Evolutionary conservation across 2,113 vertebrate species (phyloP).

Genomic region (Grallaria varia): DNA sequence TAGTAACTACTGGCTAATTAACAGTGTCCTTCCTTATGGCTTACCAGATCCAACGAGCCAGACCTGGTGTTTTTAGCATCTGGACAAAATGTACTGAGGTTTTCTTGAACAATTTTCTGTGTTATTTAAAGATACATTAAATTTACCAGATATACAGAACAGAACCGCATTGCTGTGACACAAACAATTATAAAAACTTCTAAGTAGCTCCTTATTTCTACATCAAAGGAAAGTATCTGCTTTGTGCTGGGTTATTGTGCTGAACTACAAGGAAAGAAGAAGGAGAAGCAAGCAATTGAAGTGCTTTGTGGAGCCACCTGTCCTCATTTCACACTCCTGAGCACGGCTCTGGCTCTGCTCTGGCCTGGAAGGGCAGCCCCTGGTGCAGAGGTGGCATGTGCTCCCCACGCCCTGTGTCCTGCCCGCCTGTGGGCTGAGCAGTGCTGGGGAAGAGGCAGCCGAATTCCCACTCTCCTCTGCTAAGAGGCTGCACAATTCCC

Average conservation of each 20-base stretch:
- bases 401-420: rapidly evolving
- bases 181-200: background rate
- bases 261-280: background rate
- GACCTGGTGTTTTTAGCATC: background rate
- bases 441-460: rapidly evolving
- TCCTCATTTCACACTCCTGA: background rate
- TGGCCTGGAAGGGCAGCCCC: background rate
- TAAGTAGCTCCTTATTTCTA: background rate
- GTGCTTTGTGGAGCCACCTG: background rate
- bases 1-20: conserved; percentile 48
- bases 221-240: background rate
- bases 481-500: background rate
- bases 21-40: conserved; percentile 33
- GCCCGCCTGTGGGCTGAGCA: too few species aligned
- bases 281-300: background rate
- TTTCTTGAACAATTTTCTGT: background rate
- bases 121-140: background rate
- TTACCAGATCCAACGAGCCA: conserved; percentile 32
- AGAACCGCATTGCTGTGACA: background rate
- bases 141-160: background rate
- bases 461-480: background rate
- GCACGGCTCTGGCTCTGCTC: background rate
- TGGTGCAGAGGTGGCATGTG: rapidly evolving
- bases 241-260: background rate
- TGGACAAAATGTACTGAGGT: background rate